A percentile compares a stretch with the other conserved stretches of the same genome.
phyloP scores from a whole-genome alignment of 53 echinoderm and acorn worm genomes.

The Paracentrotus lividus region DNA sequence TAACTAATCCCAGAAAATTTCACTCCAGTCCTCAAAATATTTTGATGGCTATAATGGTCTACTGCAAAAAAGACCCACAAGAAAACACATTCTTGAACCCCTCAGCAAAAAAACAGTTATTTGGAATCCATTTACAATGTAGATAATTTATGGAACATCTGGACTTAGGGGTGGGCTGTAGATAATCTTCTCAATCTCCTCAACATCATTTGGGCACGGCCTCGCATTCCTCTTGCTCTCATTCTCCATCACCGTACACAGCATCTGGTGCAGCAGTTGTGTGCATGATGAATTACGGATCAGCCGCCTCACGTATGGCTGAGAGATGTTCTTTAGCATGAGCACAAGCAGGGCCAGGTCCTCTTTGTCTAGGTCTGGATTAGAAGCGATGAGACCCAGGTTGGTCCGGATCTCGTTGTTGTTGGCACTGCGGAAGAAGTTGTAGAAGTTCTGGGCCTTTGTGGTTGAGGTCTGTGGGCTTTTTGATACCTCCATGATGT shows the following conservation, averaged over 20 bases:
- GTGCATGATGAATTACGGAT: constrained; percentile 72
- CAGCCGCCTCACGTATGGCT: constrained; percentile 75
- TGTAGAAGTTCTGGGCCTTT: constrained; percentile 82
- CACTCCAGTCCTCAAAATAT: too few relatives aligned
- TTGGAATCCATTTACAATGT: too few relatives aligned
- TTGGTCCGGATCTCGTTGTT: constrained; percentile 83
- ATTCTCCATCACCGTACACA: constrained; percentile 75
- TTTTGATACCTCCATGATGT: background rate
- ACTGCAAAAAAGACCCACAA: too few relatives aligned
- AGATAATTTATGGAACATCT: constrained; percentile 57
- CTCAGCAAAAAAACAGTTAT: too few relatives aligned
- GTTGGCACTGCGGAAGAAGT: constrained; percentile 89
- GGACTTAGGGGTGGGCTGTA: constrained; percentile 75
- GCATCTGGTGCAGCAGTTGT: constrained; percentile 68
- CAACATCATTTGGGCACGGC: constrained; percentile 77
- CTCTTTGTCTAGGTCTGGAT: constrained; percentile 79
- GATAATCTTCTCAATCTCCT: constrained; percentile 81
- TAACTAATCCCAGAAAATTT: too few relatives aligned
- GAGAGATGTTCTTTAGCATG: constrained; percentile 76
- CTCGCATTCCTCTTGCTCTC: constrained; percentile 70
- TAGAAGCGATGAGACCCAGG: constrained; percentile 73
- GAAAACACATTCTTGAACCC: too few relatives aligned
- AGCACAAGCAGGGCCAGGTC: constrained; percentile 88
- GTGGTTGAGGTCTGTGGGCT: background rate
- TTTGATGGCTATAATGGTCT: too few relatives aligned